Evolutionary conservation across 2,113 vertebrate species (phyloP), one percentile per base, ranked within the genome.

Genomic region (Bombycilla garrulus): DNA sequence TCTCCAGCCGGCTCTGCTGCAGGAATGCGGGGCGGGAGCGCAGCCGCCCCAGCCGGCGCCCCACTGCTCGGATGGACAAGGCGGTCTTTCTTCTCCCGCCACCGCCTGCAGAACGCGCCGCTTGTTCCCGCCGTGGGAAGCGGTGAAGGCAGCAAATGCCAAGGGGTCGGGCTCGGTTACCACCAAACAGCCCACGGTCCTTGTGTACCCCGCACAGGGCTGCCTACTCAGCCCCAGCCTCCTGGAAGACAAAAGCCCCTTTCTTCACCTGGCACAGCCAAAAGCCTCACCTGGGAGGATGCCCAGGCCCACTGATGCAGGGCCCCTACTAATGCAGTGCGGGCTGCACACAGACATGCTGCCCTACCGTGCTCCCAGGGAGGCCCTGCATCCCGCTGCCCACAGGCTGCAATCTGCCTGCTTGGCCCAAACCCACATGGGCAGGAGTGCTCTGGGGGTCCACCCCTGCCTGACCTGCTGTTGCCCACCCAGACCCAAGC

Each of bases 121-220:
- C 94, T 97, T 97, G 97, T 97, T 97, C 96, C 90, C 11, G 72
- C 93, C 92, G 91, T 92, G 76, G 91, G 95, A 92, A 94, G 94
- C 36, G 44, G 88, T 40, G 23, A n/a, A 89, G 74, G 92, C 93
- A 86, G 92, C 91, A 88, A 95, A 96, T 92, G 95, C 96, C 96
- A 96, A 95, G 51, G 94, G 96, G 91, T 95, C 81, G 81, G 94
- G 92, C 87, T 86, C 87, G 1, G 76, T 93, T 92, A 78, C 91
- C 65, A 7, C 65, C 61, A 5, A 77, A 29, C 82, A 81, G 83
- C 85, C 71, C 91, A 58, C 29, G 5, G 86, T 47, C 81, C 65
- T 76, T 8, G 11, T 40, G 65, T 62, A 50, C 60, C 47, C 77
- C 1, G 11, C 4, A 2, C 60, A 61, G 82, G 36, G 38, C 93